Base-by-base conservation (phyloP, 2,113 vertebrate genomes). In the Uria aalge region DNA sequence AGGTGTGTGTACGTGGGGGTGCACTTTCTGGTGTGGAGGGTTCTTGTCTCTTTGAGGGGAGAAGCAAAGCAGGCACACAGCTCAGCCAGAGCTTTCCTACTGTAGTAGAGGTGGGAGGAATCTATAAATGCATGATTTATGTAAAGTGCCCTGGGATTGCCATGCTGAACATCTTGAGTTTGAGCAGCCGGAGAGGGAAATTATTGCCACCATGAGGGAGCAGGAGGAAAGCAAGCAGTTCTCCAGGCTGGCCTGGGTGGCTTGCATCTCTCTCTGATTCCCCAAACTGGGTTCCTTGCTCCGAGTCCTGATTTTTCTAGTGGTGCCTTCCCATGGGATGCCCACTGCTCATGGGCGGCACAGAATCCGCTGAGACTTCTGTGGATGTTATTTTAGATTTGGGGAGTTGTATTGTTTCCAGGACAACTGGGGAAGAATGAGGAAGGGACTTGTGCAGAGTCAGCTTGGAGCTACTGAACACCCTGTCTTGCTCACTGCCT, bases 261-360 rank as follows among this genome's bases (percentile, higher is more conserved):
- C 50, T 81, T 66, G 11, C 55, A 38, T 74, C 23, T 91, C 30
- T 66, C 8, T 47, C 34, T 13, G 0, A 4, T 74, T 74, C 48
- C 16, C 15, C 48, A 45, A 5, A 53, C 10, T 22, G 26, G 5
- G 10, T 41, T 83, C n/a, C 47, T 89, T 50, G 40, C 41, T 66
- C 24, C 0, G 0, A 67, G 56, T 56, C 64, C 8, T 59, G 6
- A 21, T 68, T 78, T 84, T 87, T 56, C 43, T 87, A 19, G 56
- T 1, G 3, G 7, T 79, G 38, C 21, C 32, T 79, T 60, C 40
- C 57, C 0, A 1, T 48, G 41, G 64, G 52, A 24, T 95, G 47
- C 53, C 26, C 0, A 0, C 22, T 32, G 48, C 30, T 88, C 2
- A 19, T 50, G n/a, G 67, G 43, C 0, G 1, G 23, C 64, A 29